phyloP scores from a whole-genome alignment of 2,888 invertebrate species.

The Rhagonycha fulva region DNA sequence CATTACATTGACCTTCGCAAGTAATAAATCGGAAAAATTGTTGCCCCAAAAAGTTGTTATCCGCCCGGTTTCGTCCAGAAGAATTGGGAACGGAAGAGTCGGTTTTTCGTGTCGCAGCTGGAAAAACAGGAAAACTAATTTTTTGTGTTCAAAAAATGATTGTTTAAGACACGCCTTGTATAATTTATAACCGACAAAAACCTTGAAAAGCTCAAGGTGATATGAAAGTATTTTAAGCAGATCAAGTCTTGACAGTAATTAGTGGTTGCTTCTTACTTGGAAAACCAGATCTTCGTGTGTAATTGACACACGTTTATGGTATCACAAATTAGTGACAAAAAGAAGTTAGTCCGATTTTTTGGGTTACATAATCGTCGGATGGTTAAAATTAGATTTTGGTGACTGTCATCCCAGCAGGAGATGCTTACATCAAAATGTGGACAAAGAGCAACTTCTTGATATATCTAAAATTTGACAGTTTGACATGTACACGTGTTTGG shows the following conservation, averaged over 20 bases:
- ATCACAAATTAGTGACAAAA: constrained; percentile 7
- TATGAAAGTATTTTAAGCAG: constrained; percentile 19
- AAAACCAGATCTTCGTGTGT: constrained; percentile 16
- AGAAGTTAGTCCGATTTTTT: constrained; percentile 6
- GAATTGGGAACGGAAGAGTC: background rate
- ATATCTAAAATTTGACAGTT: constrained; percentile 13
- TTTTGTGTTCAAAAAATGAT: background rate
- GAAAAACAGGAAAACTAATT: background rate
- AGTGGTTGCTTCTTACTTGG: constrained; percentile 16
- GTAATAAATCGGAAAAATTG: constrained; percentile 7
- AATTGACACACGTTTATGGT: constrained; percentile 13
- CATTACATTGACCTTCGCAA: constrained; percentile 24
- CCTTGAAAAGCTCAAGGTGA: constrained; percentile 17
- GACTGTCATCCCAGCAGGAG: constrained; percentile 19
- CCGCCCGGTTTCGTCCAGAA: background rate
- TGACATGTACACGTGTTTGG: constrained; percentile 22
- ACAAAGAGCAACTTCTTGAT: constrained; percentile 17
- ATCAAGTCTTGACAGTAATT: constrained; percentile 12
- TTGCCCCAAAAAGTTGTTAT: background rate
- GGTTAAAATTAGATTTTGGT: constrained; percentile 5
- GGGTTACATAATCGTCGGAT: background rate
- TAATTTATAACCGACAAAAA: constrained; percentile 12
- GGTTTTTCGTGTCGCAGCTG: background rate
- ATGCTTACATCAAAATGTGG: constrained; percentile 10
- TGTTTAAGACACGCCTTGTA: background rate